Conservation (phyloP, 2,797 vertebrate species). For the Syngnathus acus region DNA sequence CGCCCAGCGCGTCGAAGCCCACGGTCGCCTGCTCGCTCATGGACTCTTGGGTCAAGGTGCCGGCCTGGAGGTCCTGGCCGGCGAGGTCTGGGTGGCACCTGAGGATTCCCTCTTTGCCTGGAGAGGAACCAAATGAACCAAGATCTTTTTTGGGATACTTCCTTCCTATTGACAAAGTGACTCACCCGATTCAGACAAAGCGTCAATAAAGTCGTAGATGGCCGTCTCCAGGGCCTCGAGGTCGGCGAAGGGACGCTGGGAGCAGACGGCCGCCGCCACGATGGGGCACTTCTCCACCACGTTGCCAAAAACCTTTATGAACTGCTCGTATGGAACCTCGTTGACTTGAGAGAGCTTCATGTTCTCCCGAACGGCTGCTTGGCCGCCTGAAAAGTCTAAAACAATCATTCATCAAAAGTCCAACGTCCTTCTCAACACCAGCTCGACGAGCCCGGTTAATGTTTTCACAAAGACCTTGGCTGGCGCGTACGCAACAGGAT, state of each 20-base stretch:
- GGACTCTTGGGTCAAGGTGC: conserved; percentile 70
- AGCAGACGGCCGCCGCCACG: conserved; percentile 74
- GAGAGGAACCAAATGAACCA: background rate
- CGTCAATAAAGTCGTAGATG: conserved; percentile 71
- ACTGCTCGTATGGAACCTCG: conserved; percentile 72
- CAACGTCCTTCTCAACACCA: background rate
- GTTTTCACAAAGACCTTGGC: background rate
- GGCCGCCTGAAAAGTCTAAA: background rate
- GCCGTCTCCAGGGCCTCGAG: conserved; percentile 57
- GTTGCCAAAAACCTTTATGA: conserved; percentile 75
- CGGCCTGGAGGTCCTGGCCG: conserved; percentile 66
- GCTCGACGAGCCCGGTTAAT: background rate
- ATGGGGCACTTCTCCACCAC: conserved; percentile 77
- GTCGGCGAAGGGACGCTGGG: conserved; percentile 64
- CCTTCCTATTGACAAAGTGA: background rate
- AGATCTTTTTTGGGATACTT: too few species aligned
- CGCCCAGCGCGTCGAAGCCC: conserved; percentile 61
- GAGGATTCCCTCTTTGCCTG: conserved; percentile 79
- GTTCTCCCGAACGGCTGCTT: background rate
- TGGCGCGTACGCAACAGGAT: too few species aligned
- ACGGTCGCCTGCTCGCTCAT: conserved; percentile 67
- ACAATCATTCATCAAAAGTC: background rate
- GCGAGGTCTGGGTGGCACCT: conserved; percentile 80
- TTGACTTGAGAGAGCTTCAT: conserved; percentile 75
- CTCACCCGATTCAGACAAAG: conserved; percentile 71